Evolutionary conservation across 2,113 vertebrate species (phyloP).

Genomic region (Scomber japonicus): DNA sequence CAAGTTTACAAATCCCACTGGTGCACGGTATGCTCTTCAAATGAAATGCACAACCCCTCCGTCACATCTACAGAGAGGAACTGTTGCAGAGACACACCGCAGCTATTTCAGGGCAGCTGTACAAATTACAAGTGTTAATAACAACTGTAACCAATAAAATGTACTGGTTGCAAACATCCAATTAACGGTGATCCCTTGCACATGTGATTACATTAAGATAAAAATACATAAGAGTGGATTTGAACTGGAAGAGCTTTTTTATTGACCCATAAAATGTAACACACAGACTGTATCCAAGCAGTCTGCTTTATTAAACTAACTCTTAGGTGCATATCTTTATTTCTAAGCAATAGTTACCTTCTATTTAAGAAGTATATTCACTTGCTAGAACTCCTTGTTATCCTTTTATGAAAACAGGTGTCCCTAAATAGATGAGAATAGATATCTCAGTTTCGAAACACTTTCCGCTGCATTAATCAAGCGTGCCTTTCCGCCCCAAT

Average conservation of each 20-base stretch:
- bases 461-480: not conserved
- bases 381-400: not conserved
- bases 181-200: slow-evolving; percentile 8
- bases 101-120: slow-evolving; percentile 20
- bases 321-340: not conserved
- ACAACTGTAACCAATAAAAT: slow-evolving; percentile 3
- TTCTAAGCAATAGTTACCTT: not conserved
- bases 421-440: not conserved
- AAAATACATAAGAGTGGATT: not conserved
- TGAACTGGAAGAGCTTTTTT: not conserved
- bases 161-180: not conserved
- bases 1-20: slow-evolving; percentile 64
- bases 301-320: not conserved
- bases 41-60: slow-evolving; percentile 38
- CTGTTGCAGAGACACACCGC: not conserved
- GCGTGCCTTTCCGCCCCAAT: not conserved
- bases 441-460: not conserved
- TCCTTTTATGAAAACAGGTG: not conserved
- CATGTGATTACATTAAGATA: slow-evolving; percentile 1
- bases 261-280: not conserved
- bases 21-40: slow-evolving; percentile 35
- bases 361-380: no score
- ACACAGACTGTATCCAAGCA: not conserved
- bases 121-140: slow-evolving; percentile 30
- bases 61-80: slow-evolving; percentile 27